Evolutionary conservation across 2,797 vertebrate species (phyloP), one percentile per base, ranked within the genome.

Genomic region (Enteromius anoplus): DNA sequence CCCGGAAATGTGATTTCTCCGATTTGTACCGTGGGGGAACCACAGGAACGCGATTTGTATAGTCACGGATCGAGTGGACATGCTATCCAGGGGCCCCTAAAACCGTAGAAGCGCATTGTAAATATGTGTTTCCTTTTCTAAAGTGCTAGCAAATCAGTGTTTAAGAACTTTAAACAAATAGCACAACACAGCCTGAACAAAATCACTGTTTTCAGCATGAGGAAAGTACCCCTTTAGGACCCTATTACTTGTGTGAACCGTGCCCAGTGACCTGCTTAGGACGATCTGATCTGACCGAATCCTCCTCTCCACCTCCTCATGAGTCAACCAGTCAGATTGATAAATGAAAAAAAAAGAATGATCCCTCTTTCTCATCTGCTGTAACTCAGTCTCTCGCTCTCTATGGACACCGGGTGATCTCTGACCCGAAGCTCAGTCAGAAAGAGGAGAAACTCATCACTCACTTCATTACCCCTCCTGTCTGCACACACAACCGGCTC

Each of bases 401-500:
- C 82, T 51, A 68, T 23, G 65, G 75, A 78, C 47, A 77, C 66
- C 17, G 40, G 65, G 42, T 77, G 82, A 82, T 86, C 82, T 86
- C 51, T 64, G 79, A 87, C 80, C 83, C 19, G 15, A 53, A 75
- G 82, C 71, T 83, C 80, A 58, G 76, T 55, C 83, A 84, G 70
- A 82, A 80, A 85, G 66, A 80, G 79, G 75, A 75, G 69, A 85
- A 83, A 83, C 86, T 87, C 87, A 87, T 88, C 86, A 78, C 82
- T 88, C 87, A 88, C 82, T 86, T 86, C 86, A 84, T 87, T 84
- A 85, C 87, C 84, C 80, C 60, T 87, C 62, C 82, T 78, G 78
- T 78, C 73, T 49, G 79, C 49, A 53, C 80, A 73, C 70, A 85
- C 37, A 80, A 71, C 79, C 75, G 26, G 45, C 80, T 66, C 73